Base-by-base conservation (phyloP, 2,797 vertebrate genomes). In the Xyrichtys novacula region DNA sequence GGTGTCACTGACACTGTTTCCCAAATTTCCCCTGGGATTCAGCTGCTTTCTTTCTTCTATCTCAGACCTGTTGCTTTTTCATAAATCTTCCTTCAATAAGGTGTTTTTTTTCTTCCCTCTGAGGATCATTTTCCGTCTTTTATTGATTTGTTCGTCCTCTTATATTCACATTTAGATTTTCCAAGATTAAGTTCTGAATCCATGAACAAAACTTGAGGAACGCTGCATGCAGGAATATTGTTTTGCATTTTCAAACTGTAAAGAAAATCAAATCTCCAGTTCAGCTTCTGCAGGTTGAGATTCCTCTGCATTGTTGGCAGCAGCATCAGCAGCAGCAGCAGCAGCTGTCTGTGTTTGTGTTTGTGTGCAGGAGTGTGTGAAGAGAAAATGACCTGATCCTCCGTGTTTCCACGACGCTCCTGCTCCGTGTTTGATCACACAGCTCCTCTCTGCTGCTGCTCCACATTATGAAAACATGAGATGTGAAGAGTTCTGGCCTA, bases 381-480 rank as follows among this genome's bases (percentile, higher is more conserved):
- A n/a, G n/a, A n/a, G n/a, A n/a, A n/a, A n/a, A n/a, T n/a, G n/a
- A n/a, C n/a, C n/a, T n/a, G n/a, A n/a, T n/a, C n/a, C n/a, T n/a
- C n/a, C 6, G 63, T 40, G 58, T 56, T 39, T 44, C n/a, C n/a
- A n/a, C n/a, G 54, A 57, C 22, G 57, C 49, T 32, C 53, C 46
- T 11, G 59, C 56, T 31, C 32, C n/a, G n/a, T 19, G 70, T 73
- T 65, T 73, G 54, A 49, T 74, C 57, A 26, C 23, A 22, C 38
- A 31, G 32, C 31, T 19, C 20, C 28, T 50, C 43, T 53, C 59
- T 61, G 20, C 16, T 36, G 28, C 48, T 50, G 55, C 42, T 34
- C 19, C 25, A 15, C 55, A 61, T 69, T 53, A 65, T 47, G 20
- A 83, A 85, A 81, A 71, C 61, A 85, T 82, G 75, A 86, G 74